Evolutionary conservation across 2,797 vertebrate species (phyloP).

Genomic region (Diglossa cyanea): DNA sequence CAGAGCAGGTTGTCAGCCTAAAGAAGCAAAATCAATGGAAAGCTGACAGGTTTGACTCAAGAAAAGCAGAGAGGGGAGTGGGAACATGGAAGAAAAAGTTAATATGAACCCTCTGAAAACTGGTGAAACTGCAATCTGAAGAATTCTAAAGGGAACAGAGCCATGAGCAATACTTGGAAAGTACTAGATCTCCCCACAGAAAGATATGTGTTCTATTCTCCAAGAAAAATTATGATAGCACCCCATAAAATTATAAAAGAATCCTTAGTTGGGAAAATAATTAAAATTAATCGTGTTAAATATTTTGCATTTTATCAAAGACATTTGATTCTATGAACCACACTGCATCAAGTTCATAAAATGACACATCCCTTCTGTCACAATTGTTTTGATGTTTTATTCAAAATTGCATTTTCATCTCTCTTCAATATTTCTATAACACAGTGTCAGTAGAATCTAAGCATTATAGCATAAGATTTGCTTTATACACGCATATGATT

Average conservation of each 20-base stretch:
- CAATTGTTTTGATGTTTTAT: conserved; percentile 32
- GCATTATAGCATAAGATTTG: background rate
- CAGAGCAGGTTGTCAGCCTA: background rate
- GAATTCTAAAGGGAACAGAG: background rate
- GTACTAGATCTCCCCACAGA: background rate
- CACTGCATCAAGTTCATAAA: background rate
- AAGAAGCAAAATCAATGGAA: background rate
- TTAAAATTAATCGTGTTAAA: background rate
- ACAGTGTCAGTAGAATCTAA: background rate
- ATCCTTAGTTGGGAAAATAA: background rate
- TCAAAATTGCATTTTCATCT: background rate
- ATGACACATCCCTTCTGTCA: background rate
- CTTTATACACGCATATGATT: background rate
- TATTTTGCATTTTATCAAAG: background rate
- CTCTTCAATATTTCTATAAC: background rate
- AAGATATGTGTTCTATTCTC: background rate
- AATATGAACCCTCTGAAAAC: background rate
- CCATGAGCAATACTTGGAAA: background rate
- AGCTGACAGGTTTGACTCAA: background rate
- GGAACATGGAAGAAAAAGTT: background rate
- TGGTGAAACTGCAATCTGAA: background rate
- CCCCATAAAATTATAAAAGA: background rate
- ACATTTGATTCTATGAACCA: background rate
- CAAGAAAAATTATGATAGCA: background rate
- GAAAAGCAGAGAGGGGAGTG: background rate